Evolutionary conservation across 2,888 invertebrate genomes (phyloP).

Genomic region (Nemoura dubitans): DNA sequence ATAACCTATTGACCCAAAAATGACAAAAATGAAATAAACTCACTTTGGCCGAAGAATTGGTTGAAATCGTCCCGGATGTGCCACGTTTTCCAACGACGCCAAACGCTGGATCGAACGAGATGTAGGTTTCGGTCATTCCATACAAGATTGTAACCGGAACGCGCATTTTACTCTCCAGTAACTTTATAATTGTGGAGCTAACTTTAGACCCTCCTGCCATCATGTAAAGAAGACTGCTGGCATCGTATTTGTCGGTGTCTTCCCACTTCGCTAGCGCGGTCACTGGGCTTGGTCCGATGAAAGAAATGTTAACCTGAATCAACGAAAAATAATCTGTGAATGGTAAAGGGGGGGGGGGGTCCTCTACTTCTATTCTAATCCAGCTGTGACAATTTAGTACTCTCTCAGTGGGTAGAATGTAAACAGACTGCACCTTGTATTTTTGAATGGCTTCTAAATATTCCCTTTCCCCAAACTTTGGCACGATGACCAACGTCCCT

Average conservation of each 20-base stretch:
- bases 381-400: not conserved
- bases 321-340: not conserved
- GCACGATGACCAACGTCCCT: conserved; percentile 51
- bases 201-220: conserved; percentile 61
- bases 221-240: conserved; percentile 57
- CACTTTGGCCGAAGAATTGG: conserved; percentile 45
- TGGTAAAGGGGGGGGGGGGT: no score
- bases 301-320: conserved; percentile 58
- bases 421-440: conserved; percentile 55
- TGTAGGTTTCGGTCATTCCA: conserved; percentile 56
- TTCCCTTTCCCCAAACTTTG: conserved; percentile 58
- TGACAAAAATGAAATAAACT: no score
- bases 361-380: no score
- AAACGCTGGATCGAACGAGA: conserved; percentile 42
- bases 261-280: conserved; percentile 63
- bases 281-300: conserved; percentile 62
- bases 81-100: conserved; percentile 37
- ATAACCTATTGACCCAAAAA: not conserved
- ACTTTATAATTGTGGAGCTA: conserved; percentile 55
- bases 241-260: conserved; percentile 58
- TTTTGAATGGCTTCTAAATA: conserved; percentile 57
- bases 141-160: conserved; percentile 52
- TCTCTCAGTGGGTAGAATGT: not conserved
- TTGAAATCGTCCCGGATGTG: conserved; percentile 38
- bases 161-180: conserved; percentile 44